Evolutionary conservation across 2,113 vertebrate genomes (phyloP).

Genomic region (Heliornis fulica): DNA sequence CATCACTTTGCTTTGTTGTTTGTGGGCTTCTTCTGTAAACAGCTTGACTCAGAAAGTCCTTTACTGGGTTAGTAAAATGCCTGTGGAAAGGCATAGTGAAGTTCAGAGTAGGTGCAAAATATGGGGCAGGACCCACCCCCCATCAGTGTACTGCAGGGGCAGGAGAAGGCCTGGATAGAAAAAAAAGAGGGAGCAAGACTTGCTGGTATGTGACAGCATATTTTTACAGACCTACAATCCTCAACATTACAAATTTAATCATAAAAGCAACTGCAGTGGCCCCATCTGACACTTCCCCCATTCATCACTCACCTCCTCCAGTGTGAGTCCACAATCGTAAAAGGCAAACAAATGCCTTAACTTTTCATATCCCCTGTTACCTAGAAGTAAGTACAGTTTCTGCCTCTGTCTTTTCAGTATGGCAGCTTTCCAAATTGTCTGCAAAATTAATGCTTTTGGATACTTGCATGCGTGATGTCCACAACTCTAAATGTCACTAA

Average conservation of each 20-base stretch:
- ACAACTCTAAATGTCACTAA: constrained; percentile 15
- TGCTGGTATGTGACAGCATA: background rate
- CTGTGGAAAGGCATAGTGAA: background rate
- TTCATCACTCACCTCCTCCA: background rate
- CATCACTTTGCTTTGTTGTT: background rate
- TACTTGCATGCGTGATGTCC: background rate
- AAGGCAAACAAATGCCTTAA: background rate
- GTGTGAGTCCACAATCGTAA: background rate
- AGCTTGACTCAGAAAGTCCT: background rate
- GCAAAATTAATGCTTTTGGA: background rate
- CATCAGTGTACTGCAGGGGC: background rate
- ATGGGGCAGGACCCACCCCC: background rate
- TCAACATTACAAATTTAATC: background rate
- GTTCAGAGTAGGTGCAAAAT: background rate
- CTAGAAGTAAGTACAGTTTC: background rate
- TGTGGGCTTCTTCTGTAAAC: background rate
- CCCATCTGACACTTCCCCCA: background rate
- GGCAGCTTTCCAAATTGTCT: constrained; percentile 19
- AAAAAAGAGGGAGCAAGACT: background rate
- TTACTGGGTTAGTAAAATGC: background rate
- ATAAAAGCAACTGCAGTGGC: background rate
- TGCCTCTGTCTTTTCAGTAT: background rate
- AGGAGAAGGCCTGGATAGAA: background rate
- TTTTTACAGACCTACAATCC: background rate
- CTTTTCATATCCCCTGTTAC: background rate